Evolutionary conservation across 2,797 vertebrate genomes (phyloP).

Genomic region (Neostethus bicornis): DNA sequence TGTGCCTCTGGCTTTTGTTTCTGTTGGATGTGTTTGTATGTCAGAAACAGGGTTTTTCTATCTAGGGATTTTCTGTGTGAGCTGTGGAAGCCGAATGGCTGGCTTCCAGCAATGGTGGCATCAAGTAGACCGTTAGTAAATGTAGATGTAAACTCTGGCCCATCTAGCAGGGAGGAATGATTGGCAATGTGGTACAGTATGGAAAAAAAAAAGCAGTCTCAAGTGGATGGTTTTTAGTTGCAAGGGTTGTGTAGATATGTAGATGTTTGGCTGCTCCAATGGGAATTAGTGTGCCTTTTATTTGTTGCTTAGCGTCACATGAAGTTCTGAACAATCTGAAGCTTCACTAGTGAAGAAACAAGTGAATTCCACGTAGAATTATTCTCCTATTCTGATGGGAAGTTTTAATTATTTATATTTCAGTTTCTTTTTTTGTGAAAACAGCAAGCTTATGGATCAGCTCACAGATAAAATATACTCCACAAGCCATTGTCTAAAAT

Average conservation of each 20-base stretch:
- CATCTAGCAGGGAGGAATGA: conserved; percentile 36
- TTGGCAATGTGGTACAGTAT: conserved; percentile 42
- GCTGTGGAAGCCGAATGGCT: conserved; percentile 12
- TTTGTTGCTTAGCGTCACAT: conserved; percentile 26
- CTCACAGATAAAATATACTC: no score
- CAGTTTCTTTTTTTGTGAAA: not conserved
- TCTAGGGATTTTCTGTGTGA: conserved; percentile 15
- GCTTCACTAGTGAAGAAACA: not conserved
- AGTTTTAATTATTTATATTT: conserved; percentile 8
- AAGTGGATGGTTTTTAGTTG: conserved; percentile 68
- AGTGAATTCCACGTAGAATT: not conserved
- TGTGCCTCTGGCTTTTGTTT: conserved; percentile 1
- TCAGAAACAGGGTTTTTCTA: not conserved
- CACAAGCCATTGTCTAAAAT: no score
- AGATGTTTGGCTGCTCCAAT: conserved; percentile 52
- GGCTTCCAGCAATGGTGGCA: conserved; percentile 17
- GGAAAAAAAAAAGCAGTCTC: conserved; percentile 67
- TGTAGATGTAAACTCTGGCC: conserved; percentile 23
- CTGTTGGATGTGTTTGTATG: not conserved
- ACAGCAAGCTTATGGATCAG: no score
- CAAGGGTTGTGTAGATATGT: conserved; percentile 47
- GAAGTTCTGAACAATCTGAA: conserved; percentile 6
- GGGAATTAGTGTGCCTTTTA: conserved; percentile 30
- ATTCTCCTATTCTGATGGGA: not conserved
- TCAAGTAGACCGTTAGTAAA: conserved; percentile 24